Evolutionary conservation across 2,113 vertebrate genomes (phyloP), one percentile per base, ranked within the genome.

Genomic region (Gasterosteus aculeatus): DNA sequence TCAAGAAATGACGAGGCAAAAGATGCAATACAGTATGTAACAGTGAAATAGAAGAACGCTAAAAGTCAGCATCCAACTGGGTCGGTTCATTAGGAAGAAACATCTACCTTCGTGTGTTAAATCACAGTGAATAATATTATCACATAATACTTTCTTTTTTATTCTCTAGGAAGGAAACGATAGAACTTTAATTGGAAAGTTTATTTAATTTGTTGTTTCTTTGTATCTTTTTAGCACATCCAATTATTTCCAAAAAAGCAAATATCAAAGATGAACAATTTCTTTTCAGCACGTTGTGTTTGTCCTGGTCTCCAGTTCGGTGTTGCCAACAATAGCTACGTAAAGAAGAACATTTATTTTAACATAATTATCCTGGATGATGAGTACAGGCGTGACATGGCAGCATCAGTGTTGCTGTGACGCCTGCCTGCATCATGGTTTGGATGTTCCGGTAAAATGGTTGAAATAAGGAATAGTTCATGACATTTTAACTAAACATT

Each of bases 1-100:
- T 83, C 59, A 68, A 75, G 75, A 22, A 73, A 66, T 49, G 3
- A 18, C 61, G n/a, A 41, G 44, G 64, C 41, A 65, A 5, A 57
- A 33, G 35, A 44, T 39, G 39, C 26, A 54, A 49, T 18, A 10
- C 51, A 46, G 19, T 12, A 18, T 19, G 22, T 18, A 44, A 33
- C 14, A 41, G 15, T 8, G 49, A 29, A 65, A 69, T 9, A 26
- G 65, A 41, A 35, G 22, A 1, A 69, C 0, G 14, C 39, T 33
- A 12, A 49, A 14, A 39, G 18, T 7, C 57, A 12, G 51, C 10
- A 9, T 2, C 42, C 31, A 64, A 16, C 46, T 16, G 41, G 12
- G 18, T 59, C 8, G 47, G 41, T 60, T 38, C 8, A 57, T 18
- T 9, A n/a, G 35, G 29, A 53, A 72, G 41, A 15, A 0, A 63